Evolutionary conservation across 2,888 invertebrate species (phyloP), one percentile per base, ranked within the genome.

Genomic region (Caenorhabditis panamensis): DNA sequence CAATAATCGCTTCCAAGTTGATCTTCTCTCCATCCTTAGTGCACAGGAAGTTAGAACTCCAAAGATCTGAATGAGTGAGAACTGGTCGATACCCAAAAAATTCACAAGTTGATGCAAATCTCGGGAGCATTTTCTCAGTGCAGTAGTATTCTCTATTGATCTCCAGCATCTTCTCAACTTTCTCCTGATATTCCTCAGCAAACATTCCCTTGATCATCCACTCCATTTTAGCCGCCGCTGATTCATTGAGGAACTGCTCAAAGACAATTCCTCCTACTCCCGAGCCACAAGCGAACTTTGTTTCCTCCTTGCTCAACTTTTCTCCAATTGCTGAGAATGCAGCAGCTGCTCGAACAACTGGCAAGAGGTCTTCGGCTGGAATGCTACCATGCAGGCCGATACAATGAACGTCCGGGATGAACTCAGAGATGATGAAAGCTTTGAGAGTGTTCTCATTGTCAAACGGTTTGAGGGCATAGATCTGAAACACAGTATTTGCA

Each of bases 401-500:
- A 36, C 56, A 44, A 26, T 72, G 49, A 18, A 54, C 11, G 41
- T 78, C 58, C 16, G 63, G 61, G 22, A 68, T 18, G 53, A 67
- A 82, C 18, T 82, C 77, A 0, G 71, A 64, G n/a, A 82, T 78
- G 28, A 82, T 68, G 47, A 53, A 82, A 0, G 53, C 82, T 18
- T 78, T 75, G 22, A 78, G 31, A n/a, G 47, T 49, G 36, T 73
- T 78, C 20, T 77, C 68, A 16, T 68, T 73, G 49, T 54, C 54
- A 28, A 77, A 82, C 13, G 54, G 4, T 49, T 69, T 63, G 24
- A 41, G 13, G 0, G 53, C 64, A 31, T 73, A 82, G 3, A 73
- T 67, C 75, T 79, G 49, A 20, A 77, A 47, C 26, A 5, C 4
- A 20, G n/a, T n/a, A n/a, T n/a, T 56, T 8, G 36, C 9, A 31